Conservation (phyloP, 1,140 invertebrate species). For the Drosophila lowei region DNA sequence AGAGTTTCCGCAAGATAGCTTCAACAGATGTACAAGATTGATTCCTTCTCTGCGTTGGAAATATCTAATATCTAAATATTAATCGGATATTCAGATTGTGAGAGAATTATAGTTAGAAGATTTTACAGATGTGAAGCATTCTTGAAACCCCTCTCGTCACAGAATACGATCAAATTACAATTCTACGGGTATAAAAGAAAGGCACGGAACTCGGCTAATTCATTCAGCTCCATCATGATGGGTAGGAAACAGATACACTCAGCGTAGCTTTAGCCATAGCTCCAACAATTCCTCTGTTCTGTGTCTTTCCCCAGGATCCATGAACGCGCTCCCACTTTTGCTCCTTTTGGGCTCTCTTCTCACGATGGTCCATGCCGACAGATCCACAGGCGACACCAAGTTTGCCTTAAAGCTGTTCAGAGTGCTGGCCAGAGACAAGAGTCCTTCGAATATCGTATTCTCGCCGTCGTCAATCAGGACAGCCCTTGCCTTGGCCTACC, state of each 20-base stretch:
- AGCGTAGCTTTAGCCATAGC: background rate
- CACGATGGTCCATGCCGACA: conserved; percentile 12
- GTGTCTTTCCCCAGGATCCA: background rate
- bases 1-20: too few relatives aligned
- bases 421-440: conserved; percentile 15
- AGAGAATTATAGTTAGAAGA: too few relatives aligned
- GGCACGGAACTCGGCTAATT: background rate
- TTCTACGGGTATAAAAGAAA: too few relatives aligned
- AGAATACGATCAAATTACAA: too few relatives aligned
- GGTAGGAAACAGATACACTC: conserved; percentile 15
- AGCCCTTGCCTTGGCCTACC: conserved; percentile 84
- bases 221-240: conserved; percentile 24
- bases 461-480: conserved; percentile 85
- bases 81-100: too few relatives aligned
- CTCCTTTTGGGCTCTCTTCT: conserved; percentile 14
- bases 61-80: too few relatives aligned
- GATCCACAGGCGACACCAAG: conserved; percentile 18
- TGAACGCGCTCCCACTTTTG: conserved; percentile 10
- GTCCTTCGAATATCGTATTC: conserved; percentile 83
- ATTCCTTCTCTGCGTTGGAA: too few relatives aligned
- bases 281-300: conserved; percentile 1
- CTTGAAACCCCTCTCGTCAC: too few relatives aligned
- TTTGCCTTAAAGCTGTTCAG: conserved; percentile 49
- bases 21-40: too few relatives aligned
- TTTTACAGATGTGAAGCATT: too few relatives aligned